Evolutionary conservation across 2,888 invertebrate species (phyloP).

Genomic region (Orchesella flavescens): DNA sequence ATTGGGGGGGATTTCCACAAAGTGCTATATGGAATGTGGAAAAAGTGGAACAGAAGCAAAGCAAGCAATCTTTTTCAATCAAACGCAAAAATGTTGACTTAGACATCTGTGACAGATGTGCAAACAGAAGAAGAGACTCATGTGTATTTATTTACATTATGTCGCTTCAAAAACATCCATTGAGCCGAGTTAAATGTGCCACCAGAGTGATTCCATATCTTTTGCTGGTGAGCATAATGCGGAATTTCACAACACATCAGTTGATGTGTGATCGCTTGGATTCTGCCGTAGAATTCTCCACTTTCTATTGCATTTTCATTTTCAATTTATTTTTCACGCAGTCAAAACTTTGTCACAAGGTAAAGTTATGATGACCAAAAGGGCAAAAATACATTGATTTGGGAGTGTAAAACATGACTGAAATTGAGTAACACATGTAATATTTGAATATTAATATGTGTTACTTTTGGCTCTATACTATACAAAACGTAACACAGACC

Average conservation of each 20-base stretch:
- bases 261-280: too few species aligned
- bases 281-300: too few species aligned
- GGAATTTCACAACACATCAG: conserved; percentile 10
- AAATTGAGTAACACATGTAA: too few species aligned
- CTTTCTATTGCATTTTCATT: neutral
- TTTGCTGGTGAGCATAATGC: neutral
- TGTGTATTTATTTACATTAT: conserved; percentile 41
- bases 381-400: too few species aligned
- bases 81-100: conserved; percentile 56
- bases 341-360: too few species aligned
- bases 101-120: conserved; percentile 62
- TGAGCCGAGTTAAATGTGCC: conserved; percentile 18
- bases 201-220: neutral
- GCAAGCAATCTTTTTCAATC: conserved; percentile 60
- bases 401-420: too few species aligned
- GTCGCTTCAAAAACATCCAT: conserved; percentile 6
- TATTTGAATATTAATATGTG: too few species aligned
- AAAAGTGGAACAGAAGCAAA: conserved; percentile 42
- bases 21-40: conserved; percentile 14
- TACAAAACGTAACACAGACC: too few species aligned
- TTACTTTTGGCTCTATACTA: too few species aligned
- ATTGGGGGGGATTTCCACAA: conserved; percentile 44
- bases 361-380: too few species aligned
- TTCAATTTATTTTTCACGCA: too few species aligned
- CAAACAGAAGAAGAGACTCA: conserved; percentile 44